Percentiles rank a stretch among this genome's conserved stretches.
These are phyloP conservation scores for Aratinga solstitialis DNA, from an alignment of 2,797 vertebrate species.

Conservation along the genomic window DNA sequence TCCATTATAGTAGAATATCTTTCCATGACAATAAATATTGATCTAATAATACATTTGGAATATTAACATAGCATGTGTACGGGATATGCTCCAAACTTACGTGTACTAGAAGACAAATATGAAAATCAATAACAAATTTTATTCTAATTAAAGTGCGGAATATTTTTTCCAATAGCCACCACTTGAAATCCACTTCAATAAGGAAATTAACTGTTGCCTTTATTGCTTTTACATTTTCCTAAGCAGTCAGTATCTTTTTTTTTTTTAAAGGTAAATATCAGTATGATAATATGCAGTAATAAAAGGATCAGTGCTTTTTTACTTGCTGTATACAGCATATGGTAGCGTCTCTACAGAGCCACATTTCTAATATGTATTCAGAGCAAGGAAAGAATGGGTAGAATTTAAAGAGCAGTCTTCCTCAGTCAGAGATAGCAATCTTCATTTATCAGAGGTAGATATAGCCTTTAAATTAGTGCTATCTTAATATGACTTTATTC, in stretches of 20 bases:
- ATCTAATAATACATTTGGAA: constrained; percentile 22
- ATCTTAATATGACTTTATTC: not conserved
- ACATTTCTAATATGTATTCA: not conserved
- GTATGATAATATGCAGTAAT: not conserved
- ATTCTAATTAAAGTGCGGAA: constrained; percentile 52
- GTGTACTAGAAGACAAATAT: constrained; percentile 45
- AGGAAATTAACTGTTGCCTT: constrained; percentile 25
- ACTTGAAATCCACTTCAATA: not conserved
- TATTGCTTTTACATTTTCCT: constrained; percentile 8
- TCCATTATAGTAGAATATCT: not conserved
- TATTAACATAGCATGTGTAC: constrained; percentile 19
- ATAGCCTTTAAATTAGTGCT: not conserved
- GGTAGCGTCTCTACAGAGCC: not conserved
- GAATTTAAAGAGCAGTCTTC: not conserved
- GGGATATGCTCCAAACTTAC: constrained; percentile 40
- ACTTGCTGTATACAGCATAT: not conserved
- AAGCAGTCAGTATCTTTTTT: not conserved
- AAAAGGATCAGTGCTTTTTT: not conserved
- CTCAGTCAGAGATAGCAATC: not conserved
- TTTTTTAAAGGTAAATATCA: not conserved
- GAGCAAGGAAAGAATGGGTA: not conserved
- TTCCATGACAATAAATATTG: constrained; percentile 41
- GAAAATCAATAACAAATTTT: constrained; percentile 65
- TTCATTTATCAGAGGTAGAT: not conserved
- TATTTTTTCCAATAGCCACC: constrained; percentile 27